A percentile compares a stretch with the other conserved stretches of the same genome.
Conservation (phyloP, 2,797 vertebrate genomes). For the Cryptoblepharus egeriae region DNA sequence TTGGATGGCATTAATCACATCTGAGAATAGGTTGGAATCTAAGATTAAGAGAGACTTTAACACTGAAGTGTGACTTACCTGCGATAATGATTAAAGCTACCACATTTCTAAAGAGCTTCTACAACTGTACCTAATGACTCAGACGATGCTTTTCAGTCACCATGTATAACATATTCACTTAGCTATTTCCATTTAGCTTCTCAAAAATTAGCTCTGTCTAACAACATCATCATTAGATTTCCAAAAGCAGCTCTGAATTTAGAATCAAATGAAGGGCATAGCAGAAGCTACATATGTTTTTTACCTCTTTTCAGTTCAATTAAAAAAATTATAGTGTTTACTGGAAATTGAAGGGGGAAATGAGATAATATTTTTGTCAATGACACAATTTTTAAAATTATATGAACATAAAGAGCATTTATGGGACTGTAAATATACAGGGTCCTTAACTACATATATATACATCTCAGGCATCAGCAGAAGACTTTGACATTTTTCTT, state of each 20-base stretch:
- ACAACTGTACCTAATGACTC: neutral
- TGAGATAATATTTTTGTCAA: conserved; percentile 18
- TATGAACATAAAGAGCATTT: conserved; percentile 21
- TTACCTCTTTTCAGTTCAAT: neutral
- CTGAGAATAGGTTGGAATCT: neutral
- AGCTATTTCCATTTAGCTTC: conserved; percentile 16
- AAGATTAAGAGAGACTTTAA: neutral
- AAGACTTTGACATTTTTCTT: conserved; percentile 20
- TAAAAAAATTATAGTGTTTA: neutral
- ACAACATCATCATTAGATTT: conserved; percentile 32
- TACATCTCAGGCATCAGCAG: neutral
- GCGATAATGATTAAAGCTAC: neutral
- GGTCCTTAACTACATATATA: conserved; percentile 13
- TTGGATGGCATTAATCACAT: neutral
- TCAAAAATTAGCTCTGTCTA: conserved; percentile 26
- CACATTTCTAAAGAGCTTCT: neutral
- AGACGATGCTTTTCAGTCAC: conserved; percentile 7
- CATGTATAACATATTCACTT: conserved; percentile 16
- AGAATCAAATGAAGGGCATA: conserved; percentile 7
- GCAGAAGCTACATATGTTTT: neutral
- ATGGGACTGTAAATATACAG: conserved; percentile 9
- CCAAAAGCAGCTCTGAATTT: conserved; percentile 7
- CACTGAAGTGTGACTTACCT: neutral
- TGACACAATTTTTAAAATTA: neutral
- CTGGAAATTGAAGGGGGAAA: conserved; percentile 32